phyloP scores from a whole-genome alignment of 2,797 vertebrate species.

The Perdix hodgsoniae region DNA sequence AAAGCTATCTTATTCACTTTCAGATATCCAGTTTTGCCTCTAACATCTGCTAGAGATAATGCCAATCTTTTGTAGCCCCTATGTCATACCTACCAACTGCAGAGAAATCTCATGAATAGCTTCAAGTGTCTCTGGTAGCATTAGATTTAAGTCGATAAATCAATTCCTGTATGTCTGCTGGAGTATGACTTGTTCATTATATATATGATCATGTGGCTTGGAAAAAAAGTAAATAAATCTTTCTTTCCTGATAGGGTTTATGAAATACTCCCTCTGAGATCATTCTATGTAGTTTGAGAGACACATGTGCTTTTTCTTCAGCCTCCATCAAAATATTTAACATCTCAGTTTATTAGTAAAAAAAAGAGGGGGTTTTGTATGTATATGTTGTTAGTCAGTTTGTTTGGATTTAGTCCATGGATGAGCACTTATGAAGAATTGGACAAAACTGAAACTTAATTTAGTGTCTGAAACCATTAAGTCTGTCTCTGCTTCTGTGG shows the following conservation, averaged over 20 bases:
- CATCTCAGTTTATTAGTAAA: neutral
- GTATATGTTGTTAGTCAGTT: neutral
- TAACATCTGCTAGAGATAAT: neutral
- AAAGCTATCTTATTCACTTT: neutral
- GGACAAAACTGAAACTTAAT: neutral
- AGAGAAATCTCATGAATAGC: neutral
- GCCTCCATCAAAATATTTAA: neutral
- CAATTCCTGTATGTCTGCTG: neutral
- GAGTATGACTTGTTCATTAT: neutral
- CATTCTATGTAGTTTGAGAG: neutral
- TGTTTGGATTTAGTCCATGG: neutral
- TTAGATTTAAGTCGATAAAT: conserved; percentile 12
- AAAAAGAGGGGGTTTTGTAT: neutral
- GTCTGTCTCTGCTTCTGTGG: neutral
- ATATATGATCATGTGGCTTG: neutral
- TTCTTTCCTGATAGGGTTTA: neutral
- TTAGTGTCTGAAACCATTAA: neutral
- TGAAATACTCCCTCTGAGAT: neutral
- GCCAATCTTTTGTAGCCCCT: neutral
- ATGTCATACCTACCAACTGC: neutral
- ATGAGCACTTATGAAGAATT: neutral
- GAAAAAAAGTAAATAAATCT: neutral
- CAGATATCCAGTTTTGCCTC: neutral
- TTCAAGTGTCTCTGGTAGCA: neutral
- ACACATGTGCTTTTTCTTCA: neutral